Conservation (phyloP, 2,888 invertebrate genomes). For the Scaptomyza flava region DNA sequence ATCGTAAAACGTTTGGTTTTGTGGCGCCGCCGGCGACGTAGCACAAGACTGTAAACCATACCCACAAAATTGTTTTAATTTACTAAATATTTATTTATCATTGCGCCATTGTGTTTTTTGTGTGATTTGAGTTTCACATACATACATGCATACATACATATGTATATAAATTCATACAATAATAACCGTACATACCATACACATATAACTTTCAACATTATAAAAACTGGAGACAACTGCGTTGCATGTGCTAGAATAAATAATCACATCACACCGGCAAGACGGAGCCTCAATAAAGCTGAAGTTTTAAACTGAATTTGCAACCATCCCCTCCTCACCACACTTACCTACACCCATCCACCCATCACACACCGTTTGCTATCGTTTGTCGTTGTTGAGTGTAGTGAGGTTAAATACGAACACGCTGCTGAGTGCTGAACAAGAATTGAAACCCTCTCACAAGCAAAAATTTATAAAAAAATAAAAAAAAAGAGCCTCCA, state of each 20-base stretch:
- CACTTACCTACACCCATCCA: neutral
- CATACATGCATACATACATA: neutral
- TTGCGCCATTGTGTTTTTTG: conserved; percentile 11
- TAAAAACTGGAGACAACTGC: conserved; percentile 30
- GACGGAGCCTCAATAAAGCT: conserved; percentile 1
- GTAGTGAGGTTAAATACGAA: conserved; percentile 53
- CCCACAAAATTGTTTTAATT: conserved; percentile 27
- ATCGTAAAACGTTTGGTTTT: conserved; percentile 37
- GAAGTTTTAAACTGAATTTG: conserved; percentile 5
- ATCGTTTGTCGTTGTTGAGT: neutral
- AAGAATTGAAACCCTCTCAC: neutral
- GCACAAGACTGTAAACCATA: conserved; percentile 21
- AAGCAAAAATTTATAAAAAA: neutral
- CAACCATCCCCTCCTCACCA: neutral
- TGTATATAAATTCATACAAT: neutral
- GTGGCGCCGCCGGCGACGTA: conserved; percentile 21
- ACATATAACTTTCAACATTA: conserved; percentile 1
- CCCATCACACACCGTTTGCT: conserved; percentile 1
- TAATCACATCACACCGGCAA: conserved; percentile 12
- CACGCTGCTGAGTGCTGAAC: conserved; percentile 3
- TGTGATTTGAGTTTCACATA: conserved; percentile 12
- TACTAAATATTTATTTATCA: conserved; percentile 20
- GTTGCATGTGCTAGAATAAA: conserved; percentile 27
- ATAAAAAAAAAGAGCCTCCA: neutral
- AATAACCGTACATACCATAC: neutral